Evolutionary conservation across 2,113 vertebrate genomes (phyloP).

Genomic region (Chrysemys picta): DNA sequence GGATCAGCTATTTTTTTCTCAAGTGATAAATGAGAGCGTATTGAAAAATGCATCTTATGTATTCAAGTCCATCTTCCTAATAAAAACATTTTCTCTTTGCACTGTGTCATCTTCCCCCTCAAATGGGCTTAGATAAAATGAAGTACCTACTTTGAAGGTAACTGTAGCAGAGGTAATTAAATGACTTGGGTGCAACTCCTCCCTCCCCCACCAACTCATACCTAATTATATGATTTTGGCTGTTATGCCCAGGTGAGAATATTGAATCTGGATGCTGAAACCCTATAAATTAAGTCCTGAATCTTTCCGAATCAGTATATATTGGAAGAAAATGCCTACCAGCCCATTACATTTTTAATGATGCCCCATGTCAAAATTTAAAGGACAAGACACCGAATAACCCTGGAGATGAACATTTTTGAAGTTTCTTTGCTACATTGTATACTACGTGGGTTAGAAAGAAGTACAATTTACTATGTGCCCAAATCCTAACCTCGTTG

Average conservation of each 20-base stretch:
- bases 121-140: slow-evolving; percentile 1
- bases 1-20: slow-evolving; percentile 40
- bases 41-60: slow-evolving; percentile 61
- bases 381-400: background rate
- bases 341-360: background rate
- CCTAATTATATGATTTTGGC: rapidly evolving
- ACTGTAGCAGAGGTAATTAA: background rate
- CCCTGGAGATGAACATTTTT: background rate
- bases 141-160: background rate
- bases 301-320: background rate
- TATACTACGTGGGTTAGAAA: background rate
- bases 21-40: slow-evolving; percentile 42
- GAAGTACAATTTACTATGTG: background rate
- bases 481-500: background rate
- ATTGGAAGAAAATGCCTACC: background rate
- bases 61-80: slow-evolving; percentile 63
- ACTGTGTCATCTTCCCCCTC: background rate
- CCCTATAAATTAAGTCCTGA: background rate
- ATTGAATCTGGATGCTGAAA: background rate
- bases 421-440: background rate
- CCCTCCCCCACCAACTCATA: background rate
- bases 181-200: background rate
- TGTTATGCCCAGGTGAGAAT: background rate
- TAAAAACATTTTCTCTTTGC: slow-evolving; percentile 71
- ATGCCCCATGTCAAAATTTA: background rate